phyloP scores from a whole-genome alignment of 2,113 vertebrate genomes.

The Colinus virginianus region DNA sequence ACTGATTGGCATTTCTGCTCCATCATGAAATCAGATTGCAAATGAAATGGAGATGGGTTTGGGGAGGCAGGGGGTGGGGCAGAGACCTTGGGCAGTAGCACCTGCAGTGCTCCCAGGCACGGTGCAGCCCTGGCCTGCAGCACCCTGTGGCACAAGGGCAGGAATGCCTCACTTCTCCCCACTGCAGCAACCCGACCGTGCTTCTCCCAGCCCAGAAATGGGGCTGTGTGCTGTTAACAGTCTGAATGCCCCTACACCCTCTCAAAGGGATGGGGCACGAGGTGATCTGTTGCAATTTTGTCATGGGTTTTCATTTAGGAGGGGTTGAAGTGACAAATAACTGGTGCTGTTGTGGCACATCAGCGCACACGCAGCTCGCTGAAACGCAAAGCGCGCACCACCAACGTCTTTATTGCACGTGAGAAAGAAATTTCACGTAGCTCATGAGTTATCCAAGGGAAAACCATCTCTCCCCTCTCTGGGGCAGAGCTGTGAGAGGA shows the following conservation, averaged over 20 bases:
- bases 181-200: no score
- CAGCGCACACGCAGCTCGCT: background rate
- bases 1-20: slow-evolving; percentile 61
- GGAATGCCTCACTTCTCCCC: background rate
- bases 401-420: background rate
- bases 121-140: background rate
- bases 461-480: background rate
- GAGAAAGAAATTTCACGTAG: background rate
- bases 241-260: background rate
- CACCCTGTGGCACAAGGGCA: background rate
- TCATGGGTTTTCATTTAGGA: background rate
- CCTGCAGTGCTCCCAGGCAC: background rate
- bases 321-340: background rate
- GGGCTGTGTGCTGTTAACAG: background rate
- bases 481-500: background rate
- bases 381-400: background rate
- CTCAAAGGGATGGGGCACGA: background rate
- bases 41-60: background rate
- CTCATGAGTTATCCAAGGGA: background rate
- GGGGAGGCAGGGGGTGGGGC: background rate
- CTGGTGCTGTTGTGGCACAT: background rate
- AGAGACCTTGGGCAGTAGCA: background rate
- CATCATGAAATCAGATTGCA: slow-evolving; percentile 15
- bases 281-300: background rate
- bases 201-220: background rate